These are phyloP conservation scores for Merops nubicus DNA, from an alignment of 2,113 vertebrate species.

Conservation along the genomic window DNA sequence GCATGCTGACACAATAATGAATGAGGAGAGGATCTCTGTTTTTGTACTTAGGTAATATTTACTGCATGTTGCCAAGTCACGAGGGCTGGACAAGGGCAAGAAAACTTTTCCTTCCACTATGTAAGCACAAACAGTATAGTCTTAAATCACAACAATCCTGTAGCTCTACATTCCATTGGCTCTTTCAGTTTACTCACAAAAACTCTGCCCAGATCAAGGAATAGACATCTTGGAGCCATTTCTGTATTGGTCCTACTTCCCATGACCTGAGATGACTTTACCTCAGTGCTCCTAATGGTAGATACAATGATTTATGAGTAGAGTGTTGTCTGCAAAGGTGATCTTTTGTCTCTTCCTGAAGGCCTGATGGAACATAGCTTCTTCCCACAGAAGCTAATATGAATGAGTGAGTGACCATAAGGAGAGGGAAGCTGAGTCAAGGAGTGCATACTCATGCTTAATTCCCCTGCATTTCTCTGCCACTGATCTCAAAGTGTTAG, in stretches of 20 bases:
- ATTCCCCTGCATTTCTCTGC: not conserved
- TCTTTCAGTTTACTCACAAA: not conserved
- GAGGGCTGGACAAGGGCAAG: not conserved
- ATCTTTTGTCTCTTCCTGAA: not conserved
- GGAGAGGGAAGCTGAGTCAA: not conserved
- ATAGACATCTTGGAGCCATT: not conserved
- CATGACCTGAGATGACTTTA: not conserved
- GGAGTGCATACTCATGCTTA: not conserved
- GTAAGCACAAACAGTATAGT: not conserved
- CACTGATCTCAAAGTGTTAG: not conserved
- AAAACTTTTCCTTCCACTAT: not conserved
- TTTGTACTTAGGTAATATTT: not conserved
- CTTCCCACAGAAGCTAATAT: not conserved
- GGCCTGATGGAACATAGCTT: not conserved
- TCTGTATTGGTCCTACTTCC: not conserved
- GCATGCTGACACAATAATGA: not conserved
- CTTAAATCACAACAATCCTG: not conserved
- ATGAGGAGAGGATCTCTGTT: not conserved
- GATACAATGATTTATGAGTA: rapidly evolving
- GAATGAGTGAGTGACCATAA: not conserved
- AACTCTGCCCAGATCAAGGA: not conserved
- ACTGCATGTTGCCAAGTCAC: not conserved
- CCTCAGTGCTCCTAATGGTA: not conserved
- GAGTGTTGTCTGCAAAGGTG: not conserved
- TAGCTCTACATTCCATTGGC: not conserved